Evolutionary conservation across 2,888 invertebrate genomes (phyloP).

Genomic region (Ophraella communa): DNA sequence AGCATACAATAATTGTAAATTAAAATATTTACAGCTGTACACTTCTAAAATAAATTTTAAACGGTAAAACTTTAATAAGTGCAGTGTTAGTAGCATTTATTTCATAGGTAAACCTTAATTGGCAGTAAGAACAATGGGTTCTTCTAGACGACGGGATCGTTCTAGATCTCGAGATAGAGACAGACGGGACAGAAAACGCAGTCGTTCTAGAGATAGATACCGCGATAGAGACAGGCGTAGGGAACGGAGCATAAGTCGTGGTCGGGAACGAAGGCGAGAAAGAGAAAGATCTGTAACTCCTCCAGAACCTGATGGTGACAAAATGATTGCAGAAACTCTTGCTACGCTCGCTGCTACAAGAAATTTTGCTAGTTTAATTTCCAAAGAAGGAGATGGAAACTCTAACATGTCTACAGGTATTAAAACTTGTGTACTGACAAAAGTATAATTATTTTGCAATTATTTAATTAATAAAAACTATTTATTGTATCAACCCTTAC

Average conservation of each 20-base stretch:
- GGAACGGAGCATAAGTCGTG: constrained; percentile 55
- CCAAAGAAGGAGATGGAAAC: constrained; percentile 52
- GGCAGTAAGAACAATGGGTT: constrained; percentile 59
- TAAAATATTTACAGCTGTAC: too few relatives aligned
- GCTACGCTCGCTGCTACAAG: constrained; percentile 61
- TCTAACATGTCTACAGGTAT: constrained; percentile 52
- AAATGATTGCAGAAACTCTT: constrained; percentile 62
- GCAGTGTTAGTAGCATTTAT: not conserved
- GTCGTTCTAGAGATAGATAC: constrained; percentile 52
- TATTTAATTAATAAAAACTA: too few relatives aligned
- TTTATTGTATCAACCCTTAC: too few relatives aligned
- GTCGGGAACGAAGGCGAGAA: constrained; percentile 54
- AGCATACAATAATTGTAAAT: too few relatives aligned
- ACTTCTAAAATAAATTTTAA: too few relatives aligned
- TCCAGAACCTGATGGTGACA: constrained; percentile 58
- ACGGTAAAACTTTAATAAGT: not conserved
- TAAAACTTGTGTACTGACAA: too few relatives aligned
- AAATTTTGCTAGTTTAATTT: constrained; percentile 62
- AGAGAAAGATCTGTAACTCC: constrained; percentile 45
- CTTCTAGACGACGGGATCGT: constrained; percentile 60
- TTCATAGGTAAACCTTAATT: not conserved
- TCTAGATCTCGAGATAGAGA: constrained; percentile 54
- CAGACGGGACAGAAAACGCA: constrained; percentile 50
- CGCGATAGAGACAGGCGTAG: constrained; percentile 50
- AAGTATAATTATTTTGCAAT: too few relatives aligned